Percentiles rank a stretch among this genome's conserved stretches.
Evolutionary conservation across 2,113 vertebrate species (phyloP).

Genomic region (Thymallus thymallus): DNA sequence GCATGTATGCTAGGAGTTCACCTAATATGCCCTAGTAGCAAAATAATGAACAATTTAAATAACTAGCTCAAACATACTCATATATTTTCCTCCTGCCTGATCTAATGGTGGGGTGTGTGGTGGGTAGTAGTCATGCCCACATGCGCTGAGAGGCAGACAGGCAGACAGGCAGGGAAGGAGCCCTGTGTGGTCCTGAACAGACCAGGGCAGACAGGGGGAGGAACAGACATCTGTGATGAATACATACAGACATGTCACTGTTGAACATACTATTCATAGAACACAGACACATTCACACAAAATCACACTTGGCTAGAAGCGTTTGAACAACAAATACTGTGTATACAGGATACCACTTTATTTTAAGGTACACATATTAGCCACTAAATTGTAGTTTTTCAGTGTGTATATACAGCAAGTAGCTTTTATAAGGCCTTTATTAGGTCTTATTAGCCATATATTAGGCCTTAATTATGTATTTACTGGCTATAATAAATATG

Average conservation of each 20-base stretch:
- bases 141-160: conserved; percentile 35
- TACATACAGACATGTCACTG: conserved; percentile 58
- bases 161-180: conserved; percentile 37
- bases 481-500: too few relatives aligned
- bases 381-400: too few relatives aligned
- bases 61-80: conserved; percentile 25
- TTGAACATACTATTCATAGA: conserved; percentile 32
- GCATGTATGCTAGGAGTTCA: too few relatives aligned
- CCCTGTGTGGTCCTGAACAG: conserved; percentile 59
- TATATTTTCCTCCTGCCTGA: conserved; percentile 46
- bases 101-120: conserved; percentile 36
- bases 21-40: too few relatives aligned
- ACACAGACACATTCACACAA: neutral
- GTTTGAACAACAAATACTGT: neutral
- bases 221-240: conserved; percentile 65
- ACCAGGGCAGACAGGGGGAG: conserved; percentile 25
- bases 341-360: too few relatives aligned
- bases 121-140: conserved; percentile 43
- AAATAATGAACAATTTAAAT: too few relatives aligned
- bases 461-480: too few relatives aligned
- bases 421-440: too few relatives aligned
- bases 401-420: too few relatives aligned
- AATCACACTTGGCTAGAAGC: neutral
- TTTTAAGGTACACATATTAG: too few relatives aligned
- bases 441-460: too few relatives aligned